phyloP scores from a whole-genome alignment of 2,797 vertebrate genomes.

The Adrianichthys oophorus region DNA sequence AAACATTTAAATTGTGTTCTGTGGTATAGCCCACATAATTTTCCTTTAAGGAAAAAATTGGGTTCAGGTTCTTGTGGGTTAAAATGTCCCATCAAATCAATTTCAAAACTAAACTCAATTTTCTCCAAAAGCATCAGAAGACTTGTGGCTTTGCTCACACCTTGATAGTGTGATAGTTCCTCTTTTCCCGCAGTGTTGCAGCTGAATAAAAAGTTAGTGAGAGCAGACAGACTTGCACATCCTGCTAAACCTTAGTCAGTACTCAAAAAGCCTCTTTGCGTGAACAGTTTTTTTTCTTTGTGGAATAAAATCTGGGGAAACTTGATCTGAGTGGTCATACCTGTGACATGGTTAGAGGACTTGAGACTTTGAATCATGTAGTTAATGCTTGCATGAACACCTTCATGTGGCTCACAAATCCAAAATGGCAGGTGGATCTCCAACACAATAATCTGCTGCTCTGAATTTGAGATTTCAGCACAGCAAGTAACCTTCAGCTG shows the following conservation, averaged over 20 bases:
- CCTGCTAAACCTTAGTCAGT: constrained; percentile 45
- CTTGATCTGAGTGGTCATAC: constrained; percentile 20
- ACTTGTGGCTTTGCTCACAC: constrained; percentile 21
- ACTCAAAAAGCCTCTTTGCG: constrained; percentile 14
- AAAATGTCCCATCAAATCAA: too few relatives aligned
- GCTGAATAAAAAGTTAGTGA: constrained; percentile 46
- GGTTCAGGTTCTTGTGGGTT: too few relatives aligned
- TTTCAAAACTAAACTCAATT: constrained; percentile 4
- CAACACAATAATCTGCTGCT: constrained; percentile 30
- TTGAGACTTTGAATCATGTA: constrained; percentile 20
- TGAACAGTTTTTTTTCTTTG: constrained; percentile 41
- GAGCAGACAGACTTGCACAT: constrained; percentile 40
- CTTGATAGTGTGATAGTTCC: constrained; percentile 13
- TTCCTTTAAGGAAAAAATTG: too few relatives aligned
- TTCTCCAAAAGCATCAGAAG: constrained; percentile 7
- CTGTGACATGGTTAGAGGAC: constrained; percentile 8
- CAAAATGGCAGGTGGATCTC: constrained; percentile 32
- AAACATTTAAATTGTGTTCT: too few relatives aligned
- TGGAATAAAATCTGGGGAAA: constrained; percentile 29
- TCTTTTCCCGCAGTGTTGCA: constrained; percentile 49
- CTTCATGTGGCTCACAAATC: constrained; percentile 27
- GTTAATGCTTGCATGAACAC: constrained; percentile 25
- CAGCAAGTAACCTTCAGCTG: constrained; percentile 48
- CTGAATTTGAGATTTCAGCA: constrained; percentile 40
- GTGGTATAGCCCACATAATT: too few relatives aligned